Base-by-base conservation (phyloP, 35 echinoderm and acorn worm species). In the Hemicentrotus pulcherrimus region DNA sequence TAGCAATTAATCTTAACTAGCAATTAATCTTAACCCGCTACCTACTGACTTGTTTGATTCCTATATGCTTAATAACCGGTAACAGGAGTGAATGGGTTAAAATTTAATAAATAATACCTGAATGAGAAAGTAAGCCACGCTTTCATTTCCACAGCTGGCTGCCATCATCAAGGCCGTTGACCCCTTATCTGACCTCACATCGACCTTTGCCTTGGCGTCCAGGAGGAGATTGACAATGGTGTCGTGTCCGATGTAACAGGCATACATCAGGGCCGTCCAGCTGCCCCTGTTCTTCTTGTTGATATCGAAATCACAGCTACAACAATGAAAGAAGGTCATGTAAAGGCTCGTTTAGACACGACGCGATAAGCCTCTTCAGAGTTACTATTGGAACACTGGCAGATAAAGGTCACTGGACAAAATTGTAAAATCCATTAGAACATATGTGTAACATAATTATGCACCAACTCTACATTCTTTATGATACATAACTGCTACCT, bases 231-330 rank as follows among this genome's bases (percentile, higher is more conserved):
- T 99, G 46, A 98, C 97, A 18, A 98, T 95, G 88, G 96, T 98
- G 91, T 98, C 97, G 91, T 99, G 98, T 35, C 97, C 97, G 28
- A 99, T 98, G 95, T 99, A 99, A 59, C 97, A 96, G 94, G 98
- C 98, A 96, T 99, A 99, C 98, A 99, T 99, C 32, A 99, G 95
- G 12, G 98, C 94, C 4, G 98, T 98, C 98, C 98, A 99, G 45
- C 94, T 86, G 19, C 97, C 96, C 60, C 86, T 88, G 88, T 99
- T 99, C 55, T 90, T 97, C 46, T 96, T 95, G 92, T 99, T 96
- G 30, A 96, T 95, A 85, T 99, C 96, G 13, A 96, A 92, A 31
- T 98, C 94, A 33, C 95, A 93, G 58, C 97, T 99, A 70, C 14
- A 95, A 41, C 8, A 11, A 41, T 90, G 86, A 13, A 86, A 30